These are phyloP conservation scores for Drosophila ironensis DNA, from an alignment of 1,140 invertebrate species.

Conservation along the genomic window DNA sequence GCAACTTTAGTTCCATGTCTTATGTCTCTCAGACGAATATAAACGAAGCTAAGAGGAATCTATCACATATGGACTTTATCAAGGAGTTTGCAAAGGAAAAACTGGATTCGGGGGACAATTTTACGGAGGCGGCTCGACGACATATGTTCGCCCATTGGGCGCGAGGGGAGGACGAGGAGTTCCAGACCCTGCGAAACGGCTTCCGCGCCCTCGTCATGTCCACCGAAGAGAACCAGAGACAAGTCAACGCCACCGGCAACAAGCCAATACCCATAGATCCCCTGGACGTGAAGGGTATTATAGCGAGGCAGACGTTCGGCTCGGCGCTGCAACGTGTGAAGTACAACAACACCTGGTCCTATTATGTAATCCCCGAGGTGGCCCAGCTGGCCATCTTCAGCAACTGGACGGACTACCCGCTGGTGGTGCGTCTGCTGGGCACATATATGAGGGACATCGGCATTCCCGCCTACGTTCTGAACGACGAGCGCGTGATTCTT, in stretches of 20 bases:
- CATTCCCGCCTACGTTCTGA: constrained; percentile 66
- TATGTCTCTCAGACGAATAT: constrained; percentile 54
- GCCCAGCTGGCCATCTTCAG: constrained; percentile 67
- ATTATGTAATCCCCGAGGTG: constrained; percentile 76
- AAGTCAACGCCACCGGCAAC: constrained; percentile 43
- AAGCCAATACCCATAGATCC: constrained; percentile 67
- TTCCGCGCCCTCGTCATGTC: constrained; percentile 64
- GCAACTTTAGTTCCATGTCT: constrained; percentile 76
- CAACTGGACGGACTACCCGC: constrained; percentile 66
- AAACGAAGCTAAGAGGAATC: constrained; percentile 63
- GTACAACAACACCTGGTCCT: constrained; percentile 68
- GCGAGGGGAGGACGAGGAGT: constrained; percentile 63
- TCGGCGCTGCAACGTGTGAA: constrained; percentile 59
- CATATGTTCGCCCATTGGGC: constrained; percentile 81
- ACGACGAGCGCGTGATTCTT: constrained; percentile 68
- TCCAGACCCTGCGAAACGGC: constrained; percentile 58
- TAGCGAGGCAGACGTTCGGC: constrained; percentile 50
- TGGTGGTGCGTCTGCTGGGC: constrained; percentile 61
- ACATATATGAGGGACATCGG: constrained; percentile 70
- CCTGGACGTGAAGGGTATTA: constrained; percentile 52
- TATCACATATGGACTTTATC: constrained; percentile 63
- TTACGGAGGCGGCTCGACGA: constrained; percentile 72
- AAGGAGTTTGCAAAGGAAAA: constrained; percentile 53
- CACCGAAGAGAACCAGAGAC: constrained; percentile 50
- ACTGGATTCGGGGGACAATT: constrained; percentile 46